A percentile compares a stretch with the other conserved stretches of the same genome.
phyloP scores from a whole-genome alignment of 1,140 invertebrate genomes.

The Ganaspis sp. region DNA sequence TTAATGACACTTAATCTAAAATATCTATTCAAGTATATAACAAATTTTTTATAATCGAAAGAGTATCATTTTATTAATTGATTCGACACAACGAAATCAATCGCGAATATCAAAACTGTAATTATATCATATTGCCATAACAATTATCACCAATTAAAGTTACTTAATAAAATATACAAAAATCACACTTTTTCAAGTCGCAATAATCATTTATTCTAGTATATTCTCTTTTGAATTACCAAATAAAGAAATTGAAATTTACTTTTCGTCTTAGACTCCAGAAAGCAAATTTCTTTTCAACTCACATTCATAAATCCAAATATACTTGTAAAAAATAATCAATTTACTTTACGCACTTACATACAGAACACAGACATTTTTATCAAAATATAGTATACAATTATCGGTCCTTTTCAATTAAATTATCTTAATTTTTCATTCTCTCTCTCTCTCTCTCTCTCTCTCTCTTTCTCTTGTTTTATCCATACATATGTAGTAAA shows the following conservation, averaged over 20 bases:
- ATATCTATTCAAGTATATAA: too few relatives aligned
- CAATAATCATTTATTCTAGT: conserved; percentile 22
- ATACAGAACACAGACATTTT: conserved; percentile 62
- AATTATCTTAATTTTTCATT: not conserved
- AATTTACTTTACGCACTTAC: conserved; percentile 72
- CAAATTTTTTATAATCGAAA: not conserved
- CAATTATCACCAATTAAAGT: not conserved
- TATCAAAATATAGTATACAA: conserved; percentile 32
- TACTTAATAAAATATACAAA: conserved; percentile 7
- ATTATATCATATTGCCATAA: not conserved
- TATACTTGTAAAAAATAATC: conserved; percentile 53
- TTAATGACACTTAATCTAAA: too few relatives aligned
- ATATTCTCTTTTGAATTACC: not conserved
- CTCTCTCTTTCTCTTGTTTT: too few relatives aligned
- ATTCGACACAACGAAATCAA: not conserved
- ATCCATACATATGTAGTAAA: not conserved
- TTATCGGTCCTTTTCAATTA: conserved; percentile 31
- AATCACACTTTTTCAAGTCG: not conserved
- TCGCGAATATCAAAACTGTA: not conserved
- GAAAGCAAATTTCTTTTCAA: not conserved
- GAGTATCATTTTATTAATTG: not conserved
- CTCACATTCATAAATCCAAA: conserved; percentile 39
- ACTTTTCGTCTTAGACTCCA: not conserved
- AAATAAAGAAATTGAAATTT: not conserved
- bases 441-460: conserved; percentile 18